phyloP scores from a whole-genome alignment of 2,888 invertebrate species.

The Lasioglossum villosulum region DNA sequence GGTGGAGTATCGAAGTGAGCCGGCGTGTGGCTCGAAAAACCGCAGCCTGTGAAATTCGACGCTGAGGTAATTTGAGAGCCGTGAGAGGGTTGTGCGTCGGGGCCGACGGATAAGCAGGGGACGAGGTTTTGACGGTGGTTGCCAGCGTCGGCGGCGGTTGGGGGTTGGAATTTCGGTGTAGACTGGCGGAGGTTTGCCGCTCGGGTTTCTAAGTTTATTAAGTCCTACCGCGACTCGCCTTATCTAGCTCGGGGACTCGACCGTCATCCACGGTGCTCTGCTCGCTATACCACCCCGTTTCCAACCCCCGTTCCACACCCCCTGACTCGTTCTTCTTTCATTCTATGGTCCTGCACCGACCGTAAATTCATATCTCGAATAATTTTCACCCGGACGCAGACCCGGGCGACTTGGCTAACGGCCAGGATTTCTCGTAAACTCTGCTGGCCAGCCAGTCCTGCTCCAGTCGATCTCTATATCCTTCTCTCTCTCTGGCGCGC shows the following conservation, averaged over 20 bases:
- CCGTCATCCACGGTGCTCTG: conserved; percentile 50
- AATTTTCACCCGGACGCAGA: conserved; percentile 79
- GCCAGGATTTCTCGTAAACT: conserved; percentile 75
- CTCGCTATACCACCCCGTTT: conserved; percentile 13
- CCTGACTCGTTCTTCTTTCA: conserved; percentile 62
- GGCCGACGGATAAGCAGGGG: conserved; percentile 60
- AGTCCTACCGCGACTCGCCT: conserved; percentile 78
- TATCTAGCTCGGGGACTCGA: conserved; percentile 71
- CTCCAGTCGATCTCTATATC: not conserved
- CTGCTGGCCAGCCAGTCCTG: conserved; percentile 42
- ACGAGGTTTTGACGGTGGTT: conserved; percentile 59
- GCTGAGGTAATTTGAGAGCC: conserved; percentile 72
- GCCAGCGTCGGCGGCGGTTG: conserved; percentile 57
- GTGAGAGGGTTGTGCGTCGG: conserved; percentile 68
- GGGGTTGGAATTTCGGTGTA: conserved; percentile 71
- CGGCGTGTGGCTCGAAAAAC: conserved; percentile 67
- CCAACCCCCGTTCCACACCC: conserved; percentile 8
- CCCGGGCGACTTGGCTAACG: conserved; percentile 73
- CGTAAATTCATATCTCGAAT: conserved; percentile 84
- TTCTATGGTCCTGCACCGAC: conserved; percentile 66
- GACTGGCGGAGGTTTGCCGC: conserved; percentile 63
- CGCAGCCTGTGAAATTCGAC: conserved; percentile 71
- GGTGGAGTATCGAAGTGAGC: conserved; percentile 44
- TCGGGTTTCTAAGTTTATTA: conserved; percentile 79
- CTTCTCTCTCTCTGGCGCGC: not conserved